These are phyloP conservation scores for Helarctos malayanus DNA, from an alignment of 2,797 vertebrate species.

Conservation along the genomic window DNA sequence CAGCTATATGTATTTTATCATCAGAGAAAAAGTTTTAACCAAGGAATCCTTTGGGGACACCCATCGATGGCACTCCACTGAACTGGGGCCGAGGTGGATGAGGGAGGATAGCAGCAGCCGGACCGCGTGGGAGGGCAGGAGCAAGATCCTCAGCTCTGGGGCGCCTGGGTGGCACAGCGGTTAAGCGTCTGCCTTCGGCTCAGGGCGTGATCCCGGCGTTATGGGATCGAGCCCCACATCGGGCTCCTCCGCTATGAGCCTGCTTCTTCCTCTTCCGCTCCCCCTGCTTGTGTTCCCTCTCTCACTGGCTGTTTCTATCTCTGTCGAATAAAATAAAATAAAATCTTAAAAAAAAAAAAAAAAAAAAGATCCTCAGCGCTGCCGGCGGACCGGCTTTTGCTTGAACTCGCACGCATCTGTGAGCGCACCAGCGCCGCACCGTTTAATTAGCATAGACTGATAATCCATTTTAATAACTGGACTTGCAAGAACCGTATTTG, in stretches of 20 bases:
- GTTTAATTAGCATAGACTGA: neutral
- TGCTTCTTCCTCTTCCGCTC: no score
- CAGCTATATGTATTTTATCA: neutral
- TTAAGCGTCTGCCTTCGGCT: no score
- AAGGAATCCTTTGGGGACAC: neutral
- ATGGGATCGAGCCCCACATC: no score
- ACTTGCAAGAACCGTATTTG: neutral
- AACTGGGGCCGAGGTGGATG: neutral
- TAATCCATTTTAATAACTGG: neutral
- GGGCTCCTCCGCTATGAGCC: no score
- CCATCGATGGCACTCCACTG: neutral
- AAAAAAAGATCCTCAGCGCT: neutral
- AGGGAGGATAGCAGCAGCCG: no score
- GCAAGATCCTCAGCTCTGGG: neutral
- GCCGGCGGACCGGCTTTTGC: neutral
- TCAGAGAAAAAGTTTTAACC: neutral
- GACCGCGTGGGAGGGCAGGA: neutral
- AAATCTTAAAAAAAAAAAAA: no score
- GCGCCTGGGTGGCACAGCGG: no score
- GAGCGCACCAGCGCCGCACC: rapidly evolving
- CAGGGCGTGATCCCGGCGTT: no score
- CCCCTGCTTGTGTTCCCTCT: no score
- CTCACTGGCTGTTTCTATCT: no score
- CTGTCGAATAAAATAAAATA: no score
- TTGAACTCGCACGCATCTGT: neutral